A percentile compares a stretch with the other conserved stretches of the same genome.
Conservation (phyloP, 2,888 invertebrate species). For the Pollenia angustigena region DNA sequence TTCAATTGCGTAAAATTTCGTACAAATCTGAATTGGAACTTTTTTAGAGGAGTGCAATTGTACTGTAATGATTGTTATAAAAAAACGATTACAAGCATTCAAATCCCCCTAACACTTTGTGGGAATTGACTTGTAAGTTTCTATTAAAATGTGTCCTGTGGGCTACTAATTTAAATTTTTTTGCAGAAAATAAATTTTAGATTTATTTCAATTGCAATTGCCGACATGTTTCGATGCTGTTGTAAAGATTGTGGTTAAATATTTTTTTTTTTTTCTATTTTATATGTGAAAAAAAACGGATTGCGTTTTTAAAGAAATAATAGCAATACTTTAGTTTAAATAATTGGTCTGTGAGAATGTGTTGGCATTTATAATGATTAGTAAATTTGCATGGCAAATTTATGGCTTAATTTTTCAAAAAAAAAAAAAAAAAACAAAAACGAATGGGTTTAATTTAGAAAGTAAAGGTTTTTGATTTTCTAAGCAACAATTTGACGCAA, state of each 20-base stretch:
- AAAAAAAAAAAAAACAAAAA: neutral
- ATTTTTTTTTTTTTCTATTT: neutral
- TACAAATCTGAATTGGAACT: conserved; percentile 5
- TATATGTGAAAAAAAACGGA: neutral
- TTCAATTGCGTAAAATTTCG: conserved; percentile 64
- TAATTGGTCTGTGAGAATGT: conserved; percentile 56
- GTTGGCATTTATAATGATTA: conserved; percentile 50
- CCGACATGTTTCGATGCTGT: conserved; percentile 37
- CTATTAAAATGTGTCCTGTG: conserved; percentile 54
- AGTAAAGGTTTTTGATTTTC: conserved; percentile 16
- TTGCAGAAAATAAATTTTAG: conserved; percentile 18
- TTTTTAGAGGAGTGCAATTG: conserved; percentile 47
- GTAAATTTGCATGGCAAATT: conserved; percentile 32
- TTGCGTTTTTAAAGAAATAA: conserved; percentile 26
- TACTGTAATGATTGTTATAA: conserved; percentile 54
- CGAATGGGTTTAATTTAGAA: conserved; percentile 12
- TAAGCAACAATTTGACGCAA: too few species aligned
- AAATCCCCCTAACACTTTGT: neutral
- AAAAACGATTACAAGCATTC: neutral
- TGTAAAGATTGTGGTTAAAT: conserved; percentile 9
- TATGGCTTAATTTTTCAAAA: conserved; percentile 20
- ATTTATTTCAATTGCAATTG: conserved; percentile 35
- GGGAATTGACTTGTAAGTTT: conserved; percentile 4
- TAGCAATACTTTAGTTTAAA: conserved; percentile 47
- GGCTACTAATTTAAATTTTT: conserved; percentile 59